phyloP scores from a whole-genome alignment of 2,797 vertebrate genomes.

The Karalla daura region DNA sequence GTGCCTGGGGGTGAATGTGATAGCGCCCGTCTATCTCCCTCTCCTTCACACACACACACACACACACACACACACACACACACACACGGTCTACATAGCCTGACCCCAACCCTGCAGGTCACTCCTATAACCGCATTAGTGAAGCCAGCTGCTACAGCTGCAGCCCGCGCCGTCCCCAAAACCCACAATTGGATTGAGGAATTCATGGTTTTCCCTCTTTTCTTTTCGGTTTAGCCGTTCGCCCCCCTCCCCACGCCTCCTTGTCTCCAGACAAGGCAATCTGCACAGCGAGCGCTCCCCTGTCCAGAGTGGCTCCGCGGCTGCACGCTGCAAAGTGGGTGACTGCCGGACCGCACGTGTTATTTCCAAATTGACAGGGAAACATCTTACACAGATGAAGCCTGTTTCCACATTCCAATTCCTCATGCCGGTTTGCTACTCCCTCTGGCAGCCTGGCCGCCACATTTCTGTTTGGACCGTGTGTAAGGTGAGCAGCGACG shows the following conservation, averaged over 20 bases:
- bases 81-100: conserved; percentile 81
- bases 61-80: conserved; percentile 10
- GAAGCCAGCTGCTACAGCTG: conserved; percentile 90
- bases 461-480: conserved; percentile 70
- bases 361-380: conserved; percentile 97
- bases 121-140: conserved; percentile 93
- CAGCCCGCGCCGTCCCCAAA: conserved; percentile 85
- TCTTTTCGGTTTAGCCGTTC: conserved; percentile 76
- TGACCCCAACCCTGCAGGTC: conserved; percentile 88
- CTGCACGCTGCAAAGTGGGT: conserved; percentile 67
- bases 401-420: conserved; percentile 71
- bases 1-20: conserved; percentile 65
- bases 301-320: conserved; percentile 49
- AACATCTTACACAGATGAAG: conserved; percentile 89
- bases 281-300: conserved; percentile 57
- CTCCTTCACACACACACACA: conserved; percentile 17
- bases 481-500: conserved; percentile 90
- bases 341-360: conserved; percentile 90
- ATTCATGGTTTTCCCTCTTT: conserved; percentile 88
- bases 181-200: conserved; percentile 95
- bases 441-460: conserved; percentile 69
- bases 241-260: conserved; percentile 29
- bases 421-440: conserved; percentile 67
- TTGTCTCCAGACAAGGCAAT: conserved; percentile 71
- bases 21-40: conserved; percentile 62